phyloP scores from a whole-genome alignment of 2,888 invertebrate genomes.

The Athalia rosae region DNA sequence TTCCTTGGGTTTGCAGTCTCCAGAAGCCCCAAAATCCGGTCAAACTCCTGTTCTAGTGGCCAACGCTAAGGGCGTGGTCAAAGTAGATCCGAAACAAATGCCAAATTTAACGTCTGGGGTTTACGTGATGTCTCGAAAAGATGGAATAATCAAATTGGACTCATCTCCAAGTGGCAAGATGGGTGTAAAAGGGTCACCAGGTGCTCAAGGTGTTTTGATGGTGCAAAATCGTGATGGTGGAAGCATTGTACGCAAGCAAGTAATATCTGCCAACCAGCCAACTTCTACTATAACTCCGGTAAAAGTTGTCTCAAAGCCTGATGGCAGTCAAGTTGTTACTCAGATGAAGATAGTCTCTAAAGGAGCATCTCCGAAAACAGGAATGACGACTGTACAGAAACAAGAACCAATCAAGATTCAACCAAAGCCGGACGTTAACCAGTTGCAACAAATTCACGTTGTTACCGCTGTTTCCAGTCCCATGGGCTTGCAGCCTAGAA shows the following conservation, averaged over 20 bases:
- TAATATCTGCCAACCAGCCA: conserved; percentile 62
- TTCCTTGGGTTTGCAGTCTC: conserved; percentile 74
- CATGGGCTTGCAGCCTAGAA: conserved; percentile 62
- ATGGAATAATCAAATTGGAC: conserved; percentile 84
- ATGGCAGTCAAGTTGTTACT: conserved; percentile 70
- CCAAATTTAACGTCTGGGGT: conserved; percentile 80
- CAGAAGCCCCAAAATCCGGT: conserved; percentile 61
- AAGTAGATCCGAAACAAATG: conserved; percentile 85
- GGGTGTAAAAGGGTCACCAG: conserved; percentile 74
- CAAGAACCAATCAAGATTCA: conserved; percentile 70
- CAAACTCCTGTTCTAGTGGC: conserved; percentile 72
- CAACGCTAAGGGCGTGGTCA: conserved; percentile 81
- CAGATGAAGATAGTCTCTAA: conserved; percentile 72
- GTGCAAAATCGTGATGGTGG: conserved; percentile 68
- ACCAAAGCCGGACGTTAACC: conserved; percentile 70
- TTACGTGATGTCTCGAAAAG: conserved; percentile 86
- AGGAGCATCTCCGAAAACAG: conserved; percentile 54
- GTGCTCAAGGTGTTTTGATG: conserved; percentile 68
- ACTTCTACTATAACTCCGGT: conserved; percentile 67
- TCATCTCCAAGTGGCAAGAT: conserved; percentile 76
- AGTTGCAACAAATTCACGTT: conserved; percentile 69
- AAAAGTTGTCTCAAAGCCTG: conserved; percentile 70
- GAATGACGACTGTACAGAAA: conserved; percentile 59
- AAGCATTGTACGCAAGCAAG: conserved; percentile 67
- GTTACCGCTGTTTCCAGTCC: conserved; percentile 67